phyloP scores from a whole-genome alignment of 2,113 vertebrate genomes.

The Lycaon pictus region DNA sequence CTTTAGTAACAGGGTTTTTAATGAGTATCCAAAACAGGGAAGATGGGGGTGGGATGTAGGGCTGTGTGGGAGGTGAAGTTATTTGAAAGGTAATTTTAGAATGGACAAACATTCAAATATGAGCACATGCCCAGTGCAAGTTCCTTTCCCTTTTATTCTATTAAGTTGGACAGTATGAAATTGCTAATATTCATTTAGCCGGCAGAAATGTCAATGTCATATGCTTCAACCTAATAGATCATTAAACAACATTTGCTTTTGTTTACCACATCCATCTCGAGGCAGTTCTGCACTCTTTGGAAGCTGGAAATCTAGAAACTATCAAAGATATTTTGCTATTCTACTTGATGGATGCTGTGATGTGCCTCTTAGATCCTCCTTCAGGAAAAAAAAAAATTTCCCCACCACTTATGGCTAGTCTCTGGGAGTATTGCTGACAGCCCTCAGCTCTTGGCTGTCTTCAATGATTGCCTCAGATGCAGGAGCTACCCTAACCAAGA shows the following conservation, averaged over 20 bases:
- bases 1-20: constrained; percentile 1
- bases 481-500: neutral
- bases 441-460: neutral
- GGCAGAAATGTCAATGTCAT: neutral
- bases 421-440: neutral
- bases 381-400: neutral
- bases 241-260: constrained; percentile 8
- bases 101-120: constrained; percentile 4
- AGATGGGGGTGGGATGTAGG: neutral
- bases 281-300: neutral
- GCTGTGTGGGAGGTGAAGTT: neutral
- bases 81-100: constrained; percentile 26
- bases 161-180: neutral
- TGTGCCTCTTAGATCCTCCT: neutral
- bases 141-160: neutral
- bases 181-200: neutral
- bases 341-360: neutral
- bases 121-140: neutral
- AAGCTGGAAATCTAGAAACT: constrained; percentile 19
- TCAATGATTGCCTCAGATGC: neutral
- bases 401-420: neutral
- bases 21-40: neutral
- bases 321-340: constrained; percentile 25
- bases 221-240: neutral
- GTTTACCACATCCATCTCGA: neutral